Evolutionary conservation across 2,113 vertebrate species (phyloP), one percentile per base, ranked within the genome.

Genomic region (Thryonomys swinderianus): DNA sequence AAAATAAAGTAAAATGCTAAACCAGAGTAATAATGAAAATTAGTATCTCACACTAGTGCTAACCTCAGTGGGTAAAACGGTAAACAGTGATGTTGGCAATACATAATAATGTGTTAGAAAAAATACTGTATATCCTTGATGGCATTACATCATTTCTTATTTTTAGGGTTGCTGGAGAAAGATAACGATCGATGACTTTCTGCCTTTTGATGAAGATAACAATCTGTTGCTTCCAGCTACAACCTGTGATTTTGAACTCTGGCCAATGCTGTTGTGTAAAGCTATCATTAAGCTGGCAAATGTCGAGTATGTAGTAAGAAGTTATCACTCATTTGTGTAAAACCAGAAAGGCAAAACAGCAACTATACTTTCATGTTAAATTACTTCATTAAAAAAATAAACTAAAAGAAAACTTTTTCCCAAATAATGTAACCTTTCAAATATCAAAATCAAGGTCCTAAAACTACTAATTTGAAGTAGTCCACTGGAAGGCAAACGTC

Each of bases 201-300:
- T 99, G 97, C 99, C 99, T 57, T 99, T 99, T 97, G 98, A 97
- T 95, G 98, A 99, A 97, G 98, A 99, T 11, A 98, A 99, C 80
- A 98, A 98, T 66, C 96, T 99, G 55, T 98, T 99, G 96, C 99
- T 99, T 73, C 99, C 99, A 84, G 97, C 98, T 90, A 99, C 99
- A 95, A 96, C 98, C 23, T 98, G 93, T 97, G 97, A 98, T 59
- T 96, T 95, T 96, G 99, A 99, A 97, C 99, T 99, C 85, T 99
- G 99, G 99, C 99, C 99, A 57, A 98, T 99, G 99, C 96, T 99
- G 94, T 95, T 99, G 97, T 98, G 98, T 90, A 99, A 99, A 98
- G 99, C 98, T 84, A 98, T 99, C 78, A 99, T 99, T 97, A 99
- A 99, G 96, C 95, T 99, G 92, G 98, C 99, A 96, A 99, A 98